Conservation (phyloP, 2,797 vertebrate species). For the Eidolon dupreanum region DNA sequence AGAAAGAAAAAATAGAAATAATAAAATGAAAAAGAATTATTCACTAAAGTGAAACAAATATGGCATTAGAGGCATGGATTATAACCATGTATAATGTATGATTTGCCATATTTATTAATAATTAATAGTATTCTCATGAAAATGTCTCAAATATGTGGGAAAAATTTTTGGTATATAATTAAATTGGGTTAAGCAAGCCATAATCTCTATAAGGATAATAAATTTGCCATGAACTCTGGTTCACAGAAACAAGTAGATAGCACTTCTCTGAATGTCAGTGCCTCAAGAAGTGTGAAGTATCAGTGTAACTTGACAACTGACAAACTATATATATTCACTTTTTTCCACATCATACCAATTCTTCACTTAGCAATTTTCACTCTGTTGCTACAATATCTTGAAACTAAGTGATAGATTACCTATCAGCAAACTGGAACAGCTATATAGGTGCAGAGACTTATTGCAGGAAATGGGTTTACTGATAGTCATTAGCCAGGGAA, state of each 20-base stretch:
- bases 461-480: conserved; percentile 17
- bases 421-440: conserved; percentile 9
- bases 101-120: neutral
- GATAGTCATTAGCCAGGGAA: neutral
- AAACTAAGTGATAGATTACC: conserved; percentile 5
- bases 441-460: neutral
- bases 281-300: neutral
- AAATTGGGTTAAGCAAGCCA: neutral
- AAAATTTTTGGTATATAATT: neutral
- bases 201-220: neutral
- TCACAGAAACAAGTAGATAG: neutral
- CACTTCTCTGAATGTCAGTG: neutral
- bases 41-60: neutral
- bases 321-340: neutral
- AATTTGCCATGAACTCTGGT: neutral
- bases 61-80: neutral
- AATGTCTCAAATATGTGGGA: neutral
- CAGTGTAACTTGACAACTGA: neutral
- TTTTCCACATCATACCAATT: neutral
- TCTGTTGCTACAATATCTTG: neutral
- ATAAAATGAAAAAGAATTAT: neutral
- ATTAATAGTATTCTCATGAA: neutral
- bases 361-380: conserved; percentile 19
- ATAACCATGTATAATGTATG: neutral
- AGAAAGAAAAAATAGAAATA: neutral